Conservation (phyloP, 2,797 vertebrate genomes). For the Percopsis omiscomaycus region DNA sequence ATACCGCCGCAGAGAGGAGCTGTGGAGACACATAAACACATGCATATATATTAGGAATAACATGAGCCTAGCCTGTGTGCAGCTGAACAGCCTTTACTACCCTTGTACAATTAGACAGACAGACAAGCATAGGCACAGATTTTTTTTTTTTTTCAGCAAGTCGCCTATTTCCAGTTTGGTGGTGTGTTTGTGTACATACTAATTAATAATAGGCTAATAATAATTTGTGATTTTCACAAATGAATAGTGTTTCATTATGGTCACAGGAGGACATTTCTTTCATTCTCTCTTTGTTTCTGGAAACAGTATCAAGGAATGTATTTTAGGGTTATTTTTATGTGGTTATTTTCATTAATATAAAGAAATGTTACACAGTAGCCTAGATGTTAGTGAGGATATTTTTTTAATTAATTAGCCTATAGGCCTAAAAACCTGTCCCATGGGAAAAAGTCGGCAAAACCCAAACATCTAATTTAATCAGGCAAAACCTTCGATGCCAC, state of each 20-base stretch:
- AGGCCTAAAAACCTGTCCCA: neutral
- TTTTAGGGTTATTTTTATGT: too few species aligned
- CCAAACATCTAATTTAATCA: too few species aligned
- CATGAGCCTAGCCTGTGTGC: neutral
- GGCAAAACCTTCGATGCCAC: too few species aligned
- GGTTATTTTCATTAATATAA: neutral
- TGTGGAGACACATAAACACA: constrained; percentile 54
- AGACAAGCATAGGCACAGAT: neutral
- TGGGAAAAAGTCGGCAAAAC: too few species aligned
- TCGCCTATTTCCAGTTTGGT: too few species aligned
- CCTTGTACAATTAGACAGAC: neutral
- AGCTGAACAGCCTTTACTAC: neutral
- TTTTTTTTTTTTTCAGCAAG: too few species aligned
- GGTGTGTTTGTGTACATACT: too few species aligned
- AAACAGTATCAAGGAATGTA: too few species aligned
- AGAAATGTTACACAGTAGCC: neutral
- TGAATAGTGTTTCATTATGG: neutral
- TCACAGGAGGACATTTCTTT: neutral
- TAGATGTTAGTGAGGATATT: neutral
- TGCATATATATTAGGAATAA: neutral
- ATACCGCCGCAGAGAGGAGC: constrained; percentile 37
- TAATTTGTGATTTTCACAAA: neutral
- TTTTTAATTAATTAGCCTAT: neutral
- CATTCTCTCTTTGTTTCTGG: too few species aligned
- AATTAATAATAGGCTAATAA: too few species aligned